These are phyloP conservation scores for Meleagris gallopavo DNA, from an alignment of 2,113 vertebrate species.

Conservation along the genomic window DNA sequence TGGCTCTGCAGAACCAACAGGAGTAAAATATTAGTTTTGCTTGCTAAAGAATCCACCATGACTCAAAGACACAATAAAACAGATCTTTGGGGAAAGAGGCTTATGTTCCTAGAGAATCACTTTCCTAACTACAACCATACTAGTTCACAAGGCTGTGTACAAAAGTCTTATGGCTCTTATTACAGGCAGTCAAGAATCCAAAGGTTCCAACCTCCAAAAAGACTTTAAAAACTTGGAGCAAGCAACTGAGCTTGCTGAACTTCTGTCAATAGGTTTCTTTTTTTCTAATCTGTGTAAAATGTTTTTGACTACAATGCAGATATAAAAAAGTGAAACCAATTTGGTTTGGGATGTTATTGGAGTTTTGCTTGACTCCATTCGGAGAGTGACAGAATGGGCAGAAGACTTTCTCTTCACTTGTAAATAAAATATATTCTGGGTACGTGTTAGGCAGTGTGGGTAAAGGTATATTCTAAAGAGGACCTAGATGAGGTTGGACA, in stretches of 20 bases:
- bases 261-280: not conserved
- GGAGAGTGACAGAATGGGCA: not conserved
- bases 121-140: conserved; percentile 9
- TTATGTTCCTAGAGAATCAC: conserved; percentile 17
- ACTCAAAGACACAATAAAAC: conserved; percentile 13
- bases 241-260: not conserved
- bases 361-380: not conserved
- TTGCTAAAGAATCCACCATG: conserved; percentile 14
- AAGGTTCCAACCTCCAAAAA: not conserved
- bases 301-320: not conserved
- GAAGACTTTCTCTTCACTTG: not conserved
- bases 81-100: not conserved
- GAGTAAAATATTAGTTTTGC: conserved; percentile 44
- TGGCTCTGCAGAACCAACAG: conserved; percentile 26
- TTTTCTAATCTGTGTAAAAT: not conserved
- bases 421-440: not conserved
- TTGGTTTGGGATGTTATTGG: not conserved
- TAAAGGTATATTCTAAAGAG: not conserved
- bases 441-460: not conserved
- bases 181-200: not conserved
- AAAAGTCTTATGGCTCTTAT: not conserved
- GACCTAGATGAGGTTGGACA: not conserved
- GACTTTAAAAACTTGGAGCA: not conserved
- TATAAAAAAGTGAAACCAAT: not conserved
- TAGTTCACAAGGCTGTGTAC: not conserved